Percentiles rank a stretch among this genome's conserved stretches.
Conservation (phyloP, 2,888 invertebrate genomes). For the Lissocephala sabroskyi region DNA sequence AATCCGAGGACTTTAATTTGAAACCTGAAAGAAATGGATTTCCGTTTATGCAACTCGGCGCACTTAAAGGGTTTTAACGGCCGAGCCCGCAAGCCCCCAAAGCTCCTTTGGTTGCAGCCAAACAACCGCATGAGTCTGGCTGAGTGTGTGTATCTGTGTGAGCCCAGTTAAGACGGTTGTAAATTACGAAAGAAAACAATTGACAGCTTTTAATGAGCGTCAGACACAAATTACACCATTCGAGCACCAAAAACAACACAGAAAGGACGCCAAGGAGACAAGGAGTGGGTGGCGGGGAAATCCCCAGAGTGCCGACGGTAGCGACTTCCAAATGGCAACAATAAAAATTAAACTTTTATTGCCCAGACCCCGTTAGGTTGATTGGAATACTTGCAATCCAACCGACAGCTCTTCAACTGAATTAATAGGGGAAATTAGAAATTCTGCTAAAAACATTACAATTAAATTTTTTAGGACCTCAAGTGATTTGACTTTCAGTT, state of each 20-base stretch:
- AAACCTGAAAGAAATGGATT: constrained; percentile 38
- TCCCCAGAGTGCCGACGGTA: too few species aligned
- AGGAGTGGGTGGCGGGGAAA: too few species aligned
- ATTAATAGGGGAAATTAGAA: constrained; percentile 36
- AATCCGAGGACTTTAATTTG: constrained; percentile 29
- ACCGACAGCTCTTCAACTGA: constrained; percentile 17
- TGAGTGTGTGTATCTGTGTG: background rate
- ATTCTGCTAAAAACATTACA: constrained; percentile 9
- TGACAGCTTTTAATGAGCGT: constrained; percentile 57
- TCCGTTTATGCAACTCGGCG: constrained; percentile 26
- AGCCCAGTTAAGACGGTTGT: constrained; percentile 34
- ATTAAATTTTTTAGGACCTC: too few species aligned
- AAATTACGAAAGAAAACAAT: constrained; percentile 56
- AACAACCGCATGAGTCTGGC: background rate
- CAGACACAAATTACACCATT: constrained; percentile 34
- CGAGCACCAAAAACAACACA: too few species aligned
- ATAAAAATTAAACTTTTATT: constrained; percentile 21
- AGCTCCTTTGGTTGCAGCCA: too few species aligned
- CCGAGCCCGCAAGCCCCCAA: background rate
- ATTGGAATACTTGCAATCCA: background rate
- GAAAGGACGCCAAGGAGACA: too few species aligned
- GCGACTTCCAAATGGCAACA: too few species aligned
- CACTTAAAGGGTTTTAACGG: constrained; percentile 29
- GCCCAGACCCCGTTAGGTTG: constrained; percentile 16
- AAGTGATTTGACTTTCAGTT: too few species aligned